Conservation (phyloP, 2,113 vertebrate species). For the Pelecanoides urinatrix region DNA sequence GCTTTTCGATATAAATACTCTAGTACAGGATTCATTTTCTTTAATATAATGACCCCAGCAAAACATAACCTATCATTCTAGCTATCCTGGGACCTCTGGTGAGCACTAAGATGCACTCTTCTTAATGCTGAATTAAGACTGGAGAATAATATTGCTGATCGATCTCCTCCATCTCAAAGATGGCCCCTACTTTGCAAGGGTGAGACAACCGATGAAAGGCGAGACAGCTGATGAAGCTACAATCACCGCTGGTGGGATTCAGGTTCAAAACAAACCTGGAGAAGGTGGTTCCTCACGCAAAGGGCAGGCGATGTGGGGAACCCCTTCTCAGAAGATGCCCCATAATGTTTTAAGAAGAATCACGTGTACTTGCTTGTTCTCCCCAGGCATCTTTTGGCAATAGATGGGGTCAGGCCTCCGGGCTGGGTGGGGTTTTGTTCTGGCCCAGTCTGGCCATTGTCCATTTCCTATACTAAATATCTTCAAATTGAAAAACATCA, state of each 20-base stretch:
- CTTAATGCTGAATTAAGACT: not conserved
- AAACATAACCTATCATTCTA: not conserved
- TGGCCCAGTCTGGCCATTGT: not conserved
- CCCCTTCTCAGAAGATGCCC: not conserved
- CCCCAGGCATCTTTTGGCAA: not conserved
- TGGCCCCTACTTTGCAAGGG: not conserved
- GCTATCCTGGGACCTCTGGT: not conserved
- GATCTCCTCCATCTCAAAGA: not conserved
- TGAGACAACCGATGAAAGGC: not conserved
- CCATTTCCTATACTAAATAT: not conserved
- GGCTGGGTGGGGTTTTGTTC: not conserved
- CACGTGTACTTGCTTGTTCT: rapidly evolving
- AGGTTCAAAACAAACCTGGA: not conserved
- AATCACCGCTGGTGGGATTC: not conserved
- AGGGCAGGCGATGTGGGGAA: not conserved
- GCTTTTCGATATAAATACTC: not conserved
- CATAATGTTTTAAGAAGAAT: not conserved
- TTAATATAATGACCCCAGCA: not conserved
- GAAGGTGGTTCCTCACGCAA: not conserved
- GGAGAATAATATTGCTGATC: not conserved
- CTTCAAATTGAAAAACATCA: not conserved
- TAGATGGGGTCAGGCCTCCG: rapidly evolving
- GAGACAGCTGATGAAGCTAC: not conserved
- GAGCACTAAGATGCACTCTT: not conserved
- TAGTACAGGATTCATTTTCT: not conserved